Base-by-base conservation (phyloP, 2,797 vertebrate genomes). In the Rhodeus uyekii region DNA sequence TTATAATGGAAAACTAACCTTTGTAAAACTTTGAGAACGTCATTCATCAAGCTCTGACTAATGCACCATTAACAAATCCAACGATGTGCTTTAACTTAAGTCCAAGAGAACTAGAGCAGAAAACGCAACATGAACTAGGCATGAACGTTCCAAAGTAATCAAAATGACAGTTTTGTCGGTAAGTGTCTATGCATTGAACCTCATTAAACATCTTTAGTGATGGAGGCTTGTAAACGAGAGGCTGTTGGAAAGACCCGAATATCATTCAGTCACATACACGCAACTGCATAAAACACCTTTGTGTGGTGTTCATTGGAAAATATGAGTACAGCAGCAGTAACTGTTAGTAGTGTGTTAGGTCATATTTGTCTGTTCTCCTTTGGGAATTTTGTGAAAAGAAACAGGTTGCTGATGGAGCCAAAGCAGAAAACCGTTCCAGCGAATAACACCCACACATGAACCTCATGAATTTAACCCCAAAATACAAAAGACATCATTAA, bases 251-350 rank as follows among this genome's bases (percentile, higher is more conserved):
- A 12, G 36, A 65, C 67, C 22, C 44, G 8, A 67, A 27, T 39
- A 42, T 18, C 34, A 13, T 24, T 79, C 4, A n/a, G 39, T 61
- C 22, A 44, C 8, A 72, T n/a, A 29, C 63, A 65, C 53, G 48
- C 24, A 76, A 32, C 42, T 67, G 18, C 42, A 44, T 29, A 64
- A 39, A 77, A 83, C 12, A 48, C 65, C 10, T 72, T 71, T 69
- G 42, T 46, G 9, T 76, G 24, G 29, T 55, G 24, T 42, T 16
- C n/a, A 64, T 16, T 80, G 72, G 77, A 86, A 86, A 80, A 71
- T 34, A 75, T 67, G 61, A 76, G 72, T 64, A 38, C 39, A 22
- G 68, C 64, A 77, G 39, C n/a, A 24, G 58, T 65, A 48, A 82
- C 55, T 55, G 76, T 46, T 69, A 71, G 48, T 2, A 36, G 60